Percentiles rank a stretch among this genome's conserved stretches.
Conservation (phyloP, 92 coral and sea anemone species). For the Parazoanthus darwini region DNA sequence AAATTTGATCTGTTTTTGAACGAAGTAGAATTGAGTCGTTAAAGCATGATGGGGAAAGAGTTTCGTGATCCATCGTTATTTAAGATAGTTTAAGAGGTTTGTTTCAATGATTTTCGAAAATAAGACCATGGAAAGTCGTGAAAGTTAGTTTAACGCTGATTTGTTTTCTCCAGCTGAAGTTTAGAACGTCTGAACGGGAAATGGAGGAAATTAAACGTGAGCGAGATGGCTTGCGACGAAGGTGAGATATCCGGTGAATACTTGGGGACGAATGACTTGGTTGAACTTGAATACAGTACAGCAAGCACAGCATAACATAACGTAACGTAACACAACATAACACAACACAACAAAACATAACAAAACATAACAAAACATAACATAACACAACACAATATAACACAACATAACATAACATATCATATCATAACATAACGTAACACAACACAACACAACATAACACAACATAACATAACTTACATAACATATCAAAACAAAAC, state of each 20-base stretch:
- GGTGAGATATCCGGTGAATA: constrained; percentile 38
- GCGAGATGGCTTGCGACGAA: constrained; percentile 80
- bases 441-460: too few species aligned
- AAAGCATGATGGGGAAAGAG: not conserved
- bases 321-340: too few species aligned
- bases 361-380: not conserved
- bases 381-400: not conserved
- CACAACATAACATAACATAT: not conserved
- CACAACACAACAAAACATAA: not conserved
- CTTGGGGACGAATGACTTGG: not conserved
- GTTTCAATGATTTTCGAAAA: not conserved
- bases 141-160: not conserved
- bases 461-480: too few species aligned
- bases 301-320: not conserved
- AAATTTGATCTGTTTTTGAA: not conserved
- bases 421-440: too few species aligned
- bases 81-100: too few species aligned
- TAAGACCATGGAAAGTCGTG: not conserved
- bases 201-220: constrained; percentile 81
- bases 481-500: too few species aligned
- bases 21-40: not conserved
- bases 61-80: not conserved
- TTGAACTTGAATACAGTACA: not conserved
- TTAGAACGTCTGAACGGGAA: constrained; percentile 79
- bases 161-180: constrained; percentile 66